Evolutionary conservation across 2,113 vertebrate species (phyloP).

Genomic region (Strigops habroptila): DNA sequence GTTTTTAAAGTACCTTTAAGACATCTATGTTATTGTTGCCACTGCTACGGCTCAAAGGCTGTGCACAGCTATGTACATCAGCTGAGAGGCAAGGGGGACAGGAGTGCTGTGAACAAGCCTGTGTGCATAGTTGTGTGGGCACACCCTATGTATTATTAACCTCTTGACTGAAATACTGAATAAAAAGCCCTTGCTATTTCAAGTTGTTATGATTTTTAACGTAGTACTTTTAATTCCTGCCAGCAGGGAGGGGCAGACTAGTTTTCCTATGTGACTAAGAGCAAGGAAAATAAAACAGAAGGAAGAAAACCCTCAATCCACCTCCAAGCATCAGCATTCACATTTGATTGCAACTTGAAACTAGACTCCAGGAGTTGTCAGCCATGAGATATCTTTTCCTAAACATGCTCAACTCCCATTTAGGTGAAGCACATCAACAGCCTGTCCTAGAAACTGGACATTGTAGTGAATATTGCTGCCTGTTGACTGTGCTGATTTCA

Average conservation of each 20-base stretch:
- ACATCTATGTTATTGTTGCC: neutral
- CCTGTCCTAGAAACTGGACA: neutral
- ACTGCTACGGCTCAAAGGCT: neutral
- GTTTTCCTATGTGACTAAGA: neutral
- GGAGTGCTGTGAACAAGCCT: neutral
- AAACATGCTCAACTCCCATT: neutral
- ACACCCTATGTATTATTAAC: neutral
- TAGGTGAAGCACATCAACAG: fast-evolving
- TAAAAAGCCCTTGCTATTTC: neutral
- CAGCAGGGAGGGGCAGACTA: neutral
- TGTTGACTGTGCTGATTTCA: neutral
- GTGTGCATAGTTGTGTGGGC: neutral
- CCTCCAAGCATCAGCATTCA: neutral
- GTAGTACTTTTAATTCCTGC: neutral
- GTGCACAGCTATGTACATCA: neutral
- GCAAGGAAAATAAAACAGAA: neutral
- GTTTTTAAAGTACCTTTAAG: neutral
- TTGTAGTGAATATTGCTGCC: neutral
- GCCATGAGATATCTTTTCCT: neutral
- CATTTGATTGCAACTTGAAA: neutral
- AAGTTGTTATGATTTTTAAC: neutral
- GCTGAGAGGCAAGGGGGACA: neutral
- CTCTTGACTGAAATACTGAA: neutral
- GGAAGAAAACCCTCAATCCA: neutral
- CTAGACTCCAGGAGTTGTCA: neutral